Base-by-base conservation (phyloP, 2,113 vertebrate genomes). In the Sinosuthora webbiana region DNA sequence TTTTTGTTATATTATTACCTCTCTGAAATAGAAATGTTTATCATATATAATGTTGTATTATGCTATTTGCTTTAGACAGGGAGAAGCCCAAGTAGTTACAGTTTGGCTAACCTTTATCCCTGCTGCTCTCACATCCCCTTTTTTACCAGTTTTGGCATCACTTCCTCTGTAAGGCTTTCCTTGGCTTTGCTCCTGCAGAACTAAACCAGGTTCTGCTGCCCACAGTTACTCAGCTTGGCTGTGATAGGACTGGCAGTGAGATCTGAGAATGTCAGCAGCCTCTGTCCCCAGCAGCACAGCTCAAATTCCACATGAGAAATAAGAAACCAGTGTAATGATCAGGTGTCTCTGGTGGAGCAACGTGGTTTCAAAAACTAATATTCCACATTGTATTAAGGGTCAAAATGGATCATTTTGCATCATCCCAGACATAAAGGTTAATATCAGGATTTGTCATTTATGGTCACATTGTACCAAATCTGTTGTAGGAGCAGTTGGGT, bases 111-210 rank as follows among this genome's bases (percentile, higher is more conserved):
- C 79, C 45, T 83, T 80, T 50, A 62, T 52, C 69, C 90, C 41
- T 80, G 30, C 74, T 94, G 85, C 80, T 94, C 39, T 90, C 74
- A 15, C 10, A 42, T 78, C 69, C 64, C 59, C 60, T 82, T 94
- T 67, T 67, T 70, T 64, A 37, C 45, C 68, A 42, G 33, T 52
- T 77, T 25, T 92, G 94, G 68, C 93, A 65, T n/a, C 13, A 2
- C 27, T 92, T 41, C 62, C 63, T 42, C 23, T 20, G 24, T 17
- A 18, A 37, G 52, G 64, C 44, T 85, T 37, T 71, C 56, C 71
- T 77, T 83, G 90, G 83, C 75, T 55, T 21, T 37, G 33, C 37
- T 90, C 63, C 71, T 56, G 68, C 64, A 31, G 13, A 68, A 52
- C 85, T 37, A 6, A 20, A 16, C 19, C 30, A 22, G 75, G 15